Evolutionary conservation across 2,888 invertebrate species (phyloP).

Genomic region (Hyposoter didymator): DNA sequence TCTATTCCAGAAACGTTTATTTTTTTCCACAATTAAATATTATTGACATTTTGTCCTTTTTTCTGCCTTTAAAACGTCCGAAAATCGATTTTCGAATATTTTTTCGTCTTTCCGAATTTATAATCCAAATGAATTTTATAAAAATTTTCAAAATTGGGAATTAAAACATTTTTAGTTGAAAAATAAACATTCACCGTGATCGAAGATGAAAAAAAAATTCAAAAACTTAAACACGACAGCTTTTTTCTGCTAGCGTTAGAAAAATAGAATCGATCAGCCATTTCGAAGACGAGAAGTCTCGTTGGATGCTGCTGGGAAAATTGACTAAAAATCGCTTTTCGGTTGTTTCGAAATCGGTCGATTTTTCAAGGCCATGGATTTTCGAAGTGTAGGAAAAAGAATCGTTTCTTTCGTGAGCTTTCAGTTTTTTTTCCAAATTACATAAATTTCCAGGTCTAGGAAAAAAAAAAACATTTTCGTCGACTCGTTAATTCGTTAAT

Average conservation of each 20-base stretch:
- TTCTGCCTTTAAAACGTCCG: background rate
- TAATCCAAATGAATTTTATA: background rate
- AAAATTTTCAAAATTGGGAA: background rate
- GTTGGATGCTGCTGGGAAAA: no score
- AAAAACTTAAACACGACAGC: no score
- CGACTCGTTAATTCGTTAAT: background rate
- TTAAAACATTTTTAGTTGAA: background rate
- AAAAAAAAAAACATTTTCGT: background rate
- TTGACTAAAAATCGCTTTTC: no score
- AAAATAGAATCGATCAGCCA: no score
- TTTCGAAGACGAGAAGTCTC: no score
- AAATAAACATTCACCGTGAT: no score
- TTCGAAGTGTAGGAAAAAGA: background rate
- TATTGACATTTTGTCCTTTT: background rate
- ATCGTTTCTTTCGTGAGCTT: no score
- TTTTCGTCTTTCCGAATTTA: background rate
- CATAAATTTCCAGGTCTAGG: no score
- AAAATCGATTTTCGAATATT: background rate
- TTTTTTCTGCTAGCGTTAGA: no score
- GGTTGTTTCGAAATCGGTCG: no score
- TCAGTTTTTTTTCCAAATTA: background rate
- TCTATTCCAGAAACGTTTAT: background rate
- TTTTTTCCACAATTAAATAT: background rate
- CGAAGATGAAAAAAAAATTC: no score
- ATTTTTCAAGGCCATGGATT: background rate